Conservation (phyloP, 2,888 invertebrate species). For the Saturnia japonica region DNA sequence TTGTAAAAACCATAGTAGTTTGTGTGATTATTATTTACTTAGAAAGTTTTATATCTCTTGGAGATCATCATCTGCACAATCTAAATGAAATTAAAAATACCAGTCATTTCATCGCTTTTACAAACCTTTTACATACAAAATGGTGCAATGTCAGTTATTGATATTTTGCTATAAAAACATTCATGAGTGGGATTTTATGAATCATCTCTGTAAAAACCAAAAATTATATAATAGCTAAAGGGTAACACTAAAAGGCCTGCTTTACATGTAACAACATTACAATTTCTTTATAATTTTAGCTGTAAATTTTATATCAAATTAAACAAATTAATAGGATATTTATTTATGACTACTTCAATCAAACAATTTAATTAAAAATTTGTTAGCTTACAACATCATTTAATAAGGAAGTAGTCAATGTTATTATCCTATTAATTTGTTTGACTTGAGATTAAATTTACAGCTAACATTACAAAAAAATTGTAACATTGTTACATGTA, state of each 20-base stretch:
- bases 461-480: neutral
- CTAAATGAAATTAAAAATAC: neutral
- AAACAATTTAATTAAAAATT: too few relatives aligned
- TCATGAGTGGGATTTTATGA: neutral
- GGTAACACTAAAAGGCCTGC: neutral
- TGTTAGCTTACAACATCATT: too few relatives aligned
- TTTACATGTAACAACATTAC: neutral
- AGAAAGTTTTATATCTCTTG: neutral
- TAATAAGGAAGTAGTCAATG: too few relatives aligned
- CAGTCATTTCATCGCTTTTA: too few relatives aligned
- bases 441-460: neutral
- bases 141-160: neutral
- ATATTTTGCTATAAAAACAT: neutral
- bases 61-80: neutral
- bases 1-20: neutral
- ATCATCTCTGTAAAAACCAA: neutral
- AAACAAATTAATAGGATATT: neutral
- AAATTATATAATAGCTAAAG: neutral
- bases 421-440: too few relatives aligned
- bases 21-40: conserved; percentile 1
- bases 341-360: too few relatives aligned
- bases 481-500: neutral
- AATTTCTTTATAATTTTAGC: neutral
- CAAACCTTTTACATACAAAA: neutral
- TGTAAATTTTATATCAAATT: neutral